Percentiles rank a stretch among this genome's conserved stretches.
phyloP scores from a whole-genome alignment of 2,113 vertebrate species.

The Sapajus apella region DNA sequence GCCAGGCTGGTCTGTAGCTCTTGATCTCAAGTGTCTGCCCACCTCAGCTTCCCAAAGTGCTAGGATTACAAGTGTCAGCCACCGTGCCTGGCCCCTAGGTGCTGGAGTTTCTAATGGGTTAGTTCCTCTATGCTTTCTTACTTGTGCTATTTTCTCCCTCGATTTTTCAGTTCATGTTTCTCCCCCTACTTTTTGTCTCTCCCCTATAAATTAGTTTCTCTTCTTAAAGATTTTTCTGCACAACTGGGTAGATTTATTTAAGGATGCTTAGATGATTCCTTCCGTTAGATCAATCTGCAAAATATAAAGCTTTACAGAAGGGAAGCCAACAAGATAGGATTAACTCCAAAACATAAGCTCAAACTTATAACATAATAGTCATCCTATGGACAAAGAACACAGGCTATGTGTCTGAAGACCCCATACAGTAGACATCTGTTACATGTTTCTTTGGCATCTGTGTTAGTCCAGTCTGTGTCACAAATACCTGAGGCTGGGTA shows the following conservation, averaged over 20 bases:
- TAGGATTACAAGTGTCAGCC: no score
- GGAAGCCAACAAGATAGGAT: background rate
- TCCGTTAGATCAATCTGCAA: background rate
- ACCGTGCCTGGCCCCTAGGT: background rate
- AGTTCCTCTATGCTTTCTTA: background rate
- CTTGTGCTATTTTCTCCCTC: background rate
- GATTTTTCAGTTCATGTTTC: slow-evolving; percentile 4
- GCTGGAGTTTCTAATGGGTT: background rate
- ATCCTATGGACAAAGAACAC: background rate
- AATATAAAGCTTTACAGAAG: background rate
- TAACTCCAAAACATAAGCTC: background rate
- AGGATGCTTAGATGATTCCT: background rate
- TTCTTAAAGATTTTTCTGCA: background rate
- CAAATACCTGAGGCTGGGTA: no score
- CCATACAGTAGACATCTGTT: background rate
- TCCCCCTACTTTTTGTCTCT: background rate
- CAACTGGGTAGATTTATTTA: background rate
- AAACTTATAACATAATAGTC: background rate
- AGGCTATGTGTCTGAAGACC: background rate
- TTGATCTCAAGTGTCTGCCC: no score
- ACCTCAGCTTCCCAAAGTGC: no score
- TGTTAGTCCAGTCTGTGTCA: background rate
- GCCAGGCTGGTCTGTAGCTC: no score
- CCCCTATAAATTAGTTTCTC: background rate
- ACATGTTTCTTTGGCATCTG: background rate